Percentiles rank a stretch among this genome's conserved stretches.
These are phyloP conservation scores for Hirtodrosophila histrioides DNA, from an alignment of 2,888 invertebrate species.

Conservation along the genomic window DNA sequence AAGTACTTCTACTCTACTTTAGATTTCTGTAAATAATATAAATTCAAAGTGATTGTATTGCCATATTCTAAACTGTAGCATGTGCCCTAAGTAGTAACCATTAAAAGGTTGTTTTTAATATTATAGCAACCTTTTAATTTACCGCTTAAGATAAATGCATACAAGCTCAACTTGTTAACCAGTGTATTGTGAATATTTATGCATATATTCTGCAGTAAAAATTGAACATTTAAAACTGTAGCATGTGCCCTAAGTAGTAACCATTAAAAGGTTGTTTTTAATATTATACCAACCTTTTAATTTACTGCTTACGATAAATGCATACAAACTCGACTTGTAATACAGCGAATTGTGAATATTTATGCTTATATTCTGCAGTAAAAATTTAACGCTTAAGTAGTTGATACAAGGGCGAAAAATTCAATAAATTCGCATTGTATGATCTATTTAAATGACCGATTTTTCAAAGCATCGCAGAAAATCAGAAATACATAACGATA, in stretches of 20 bases:
- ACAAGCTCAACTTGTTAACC: neutral
- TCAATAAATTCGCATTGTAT: constrained; percentile 44
- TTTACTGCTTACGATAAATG: constrained; percentile 61
- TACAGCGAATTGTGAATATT: too few relatives aligned
- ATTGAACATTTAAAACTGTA: neutral
- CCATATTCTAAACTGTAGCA: neutral
- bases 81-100: constrained; percentile 60
- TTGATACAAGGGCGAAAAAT: constrained; percentile 55
- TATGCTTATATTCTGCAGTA: neutral
- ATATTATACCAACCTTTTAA: constrained; percentile 49
- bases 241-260: constrained; percentile 59
- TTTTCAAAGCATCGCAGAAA: constrained; percentile 13
- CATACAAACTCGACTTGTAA: constrained; percentile 1
- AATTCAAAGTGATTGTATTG: neutral
- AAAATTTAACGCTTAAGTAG: constrained; percentile 53
- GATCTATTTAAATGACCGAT: constrained; percentile 48
- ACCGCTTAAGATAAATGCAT: constrained; percentile 59
- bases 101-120: constrained; percentile 46
- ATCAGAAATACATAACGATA: neutral
- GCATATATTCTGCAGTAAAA: neutral
- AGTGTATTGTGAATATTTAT: neutral
- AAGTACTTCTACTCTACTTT: neutral
- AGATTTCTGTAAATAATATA: too few relatives aligned
- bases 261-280: constrained; percentile 49
- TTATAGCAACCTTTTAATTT: constrained; percentile 55